Percentiles rank a stretch among this genome's conserved stretches.
phyloP scores from a whole-genome alignment of 2,888 invertebrate genomes.

The Apoda limacodes region DNA sequence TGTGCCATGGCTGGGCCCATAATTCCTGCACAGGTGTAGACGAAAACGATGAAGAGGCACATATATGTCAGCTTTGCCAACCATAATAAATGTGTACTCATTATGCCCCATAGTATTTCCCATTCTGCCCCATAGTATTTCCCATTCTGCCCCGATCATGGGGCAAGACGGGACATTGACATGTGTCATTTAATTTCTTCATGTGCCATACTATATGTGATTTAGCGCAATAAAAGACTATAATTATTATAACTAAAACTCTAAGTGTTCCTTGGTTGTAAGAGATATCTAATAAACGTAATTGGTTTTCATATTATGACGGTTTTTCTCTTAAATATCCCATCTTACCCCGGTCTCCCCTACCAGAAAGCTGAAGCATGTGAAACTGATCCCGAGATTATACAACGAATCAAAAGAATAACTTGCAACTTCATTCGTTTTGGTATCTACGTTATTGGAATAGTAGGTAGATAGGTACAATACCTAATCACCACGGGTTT shows the following conservation, averaged over 20 bases:
- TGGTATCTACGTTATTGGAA: no score
- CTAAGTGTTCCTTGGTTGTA: slow-evolving; percentile 4
- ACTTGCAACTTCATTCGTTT: no score
- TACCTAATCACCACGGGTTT: no score
- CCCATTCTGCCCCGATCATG: slow-evolving; percentile 15
- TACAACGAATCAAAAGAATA: no score
- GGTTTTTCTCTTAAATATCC: slow-evolving; percentile 2
- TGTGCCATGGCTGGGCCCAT: slow-evolving; percentile 20
- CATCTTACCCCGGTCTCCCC: no score
- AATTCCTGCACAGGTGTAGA: slow-evolving; percentile 20
- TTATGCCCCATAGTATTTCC: slow-evolving; percentile 12
- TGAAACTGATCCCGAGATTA: no score
- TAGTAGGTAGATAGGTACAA: no score
- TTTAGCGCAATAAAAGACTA: slow-evolving; percentile 9
- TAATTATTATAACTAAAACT: slow-evolving; percentile 8
- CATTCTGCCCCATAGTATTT: no score
- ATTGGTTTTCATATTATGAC: slow-evolving; percentile 12
- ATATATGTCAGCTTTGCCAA: slow-evolving; percentile 16
- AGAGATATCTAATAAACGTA: slow-evolving; percentile 8
- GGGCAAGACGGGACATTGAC: slow-evolving; percentile 15
- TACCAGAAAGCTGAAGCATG: no score
- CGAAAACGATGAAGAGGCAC: slow-evolving; percentile 18
- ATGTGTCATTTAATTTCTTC: slow-evolving; percentile 12
- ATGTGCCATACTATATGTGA: slow-evolving; percentile 8
- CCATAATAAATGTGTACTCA: slow-evolving; percentile 14